Percentiles rank a stretch among this genome's conserved stretches.
Evolutionary conservation across 2,113 vertebrate species (phyloP).

Genomic region (Piprites chloris): DNA sequence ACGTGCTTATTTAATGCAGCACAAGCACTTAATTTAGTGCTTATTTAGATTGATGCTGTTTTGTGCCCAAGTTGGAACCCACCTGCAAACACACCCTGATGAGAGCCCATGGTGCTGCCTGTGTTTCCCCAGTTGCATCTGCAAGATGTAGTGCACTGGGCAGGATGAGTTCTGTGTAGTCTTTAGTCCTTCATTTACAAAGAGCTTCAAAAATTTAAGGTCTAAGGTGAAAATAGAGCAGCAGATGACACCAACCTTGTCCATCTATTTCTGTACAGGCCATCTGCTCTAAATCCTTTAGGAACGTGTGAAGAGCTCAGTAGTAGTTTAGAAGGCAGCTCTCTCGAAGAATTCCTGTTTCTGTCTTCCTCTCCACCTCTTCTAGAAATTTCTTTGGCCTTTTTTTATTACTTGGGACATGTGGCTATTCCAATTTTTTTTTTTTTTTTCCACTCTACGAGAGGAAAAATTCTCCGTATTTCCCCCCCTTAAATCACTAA

Average conservation of each 20-base stretch:
- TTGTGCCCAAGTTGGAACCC: neutral
- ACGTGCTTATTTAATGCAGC: neutral
- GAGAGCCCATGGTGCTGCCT: fast-evolving
- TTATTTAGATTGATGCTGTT: neutral
- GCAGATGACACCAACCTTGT: neutral
- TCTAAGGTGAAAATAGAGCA: neutral
- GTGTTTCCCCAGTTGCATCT: neutral
- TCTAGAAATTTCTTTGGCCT: neutral
- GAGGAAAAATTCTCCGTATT: neutral
- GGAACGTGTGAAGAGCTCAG: neutral
- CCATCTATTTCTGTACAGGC: neutral
- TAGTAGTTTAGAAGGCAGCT: neutral
- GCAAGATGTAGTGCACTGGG: neutral
- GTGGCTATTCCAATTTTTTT: neutral
- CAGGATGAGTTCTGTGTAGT: fast-evolving
- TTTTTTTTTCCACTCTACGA: fast-evolving
- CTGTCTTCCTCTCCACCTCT: neutral
- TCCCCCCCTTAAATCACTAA: neutral
- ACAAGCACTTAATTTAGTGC: neutral
- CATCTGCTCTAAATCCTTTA: neutral
- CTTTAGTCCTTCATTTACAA: neutral
- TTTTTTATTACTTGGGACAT: neutral
- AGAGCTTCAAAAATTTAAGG: neutral
- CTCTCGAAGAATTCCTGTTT: neutral
- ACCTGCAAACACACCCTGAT: neutral